phyloP scores from a whole-genome alignment of 92 coral and sea anemone genomes.

The Porites rus region DNA sequence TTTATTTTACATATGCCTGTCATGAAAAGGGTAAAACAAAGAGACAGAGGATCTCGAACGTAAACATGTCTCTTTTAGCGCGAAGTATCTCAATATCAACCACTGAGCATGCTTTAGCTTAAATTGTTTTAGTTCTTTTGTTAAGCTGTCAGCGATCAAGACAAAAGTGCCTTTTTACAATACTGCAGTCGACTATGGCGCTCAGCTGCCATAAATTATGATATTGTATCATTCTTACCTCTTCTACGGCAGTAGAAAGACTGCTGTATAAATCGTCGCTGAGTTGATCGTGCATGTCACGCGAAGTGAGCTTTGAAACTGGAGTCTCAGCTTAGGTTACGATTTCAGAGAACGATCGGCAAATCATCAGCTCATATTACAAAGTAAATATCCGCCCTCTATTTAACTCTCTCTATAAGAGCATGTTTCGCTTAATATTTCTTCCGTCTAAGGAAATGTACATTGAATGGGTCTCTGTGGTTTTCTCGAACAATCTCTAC shows the following conservation, averaged over 20 bases:
- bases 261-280: slow-evolving; percentile 67
- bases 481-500: slow-evolving; percentile 24
- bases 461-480: background rate
- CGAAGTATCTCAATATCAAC: too few relatives aligned
- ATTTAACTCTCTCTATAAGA: background rate
- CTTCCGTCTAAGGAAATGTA: background rate
- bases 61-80: too few relatives aligned
- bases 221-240: slow-evolving; percentile 50
- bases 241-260: slow-evolving; percentile 84
- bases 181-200: too few relatives aligned
- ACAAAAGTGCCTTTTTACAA: too few relatives aligned
- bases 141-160: too few relatives aligned
- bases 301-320: background rate
- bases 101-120: too few relatives aligned
- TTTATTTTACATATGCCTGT: too few relatives aligned
- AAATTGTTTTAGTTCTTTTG: too few relatives aligned
- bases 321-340: background rate
- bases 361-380: slow-evolving; percentile 16
- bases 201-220: background rate
- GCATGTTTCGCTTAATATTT: background rate
- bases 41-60: too few relatives aligned
- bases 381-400: slow-evolving; percentile 10
- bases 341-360: background rate
- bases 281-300: slow-evolving; percentile 65
- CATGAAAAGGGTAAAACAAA: too few relatives aligned